Base-by-base conservation (phyloP, 2,797 vertebrate genomes). In the Catharus ustulatus region DNA sequence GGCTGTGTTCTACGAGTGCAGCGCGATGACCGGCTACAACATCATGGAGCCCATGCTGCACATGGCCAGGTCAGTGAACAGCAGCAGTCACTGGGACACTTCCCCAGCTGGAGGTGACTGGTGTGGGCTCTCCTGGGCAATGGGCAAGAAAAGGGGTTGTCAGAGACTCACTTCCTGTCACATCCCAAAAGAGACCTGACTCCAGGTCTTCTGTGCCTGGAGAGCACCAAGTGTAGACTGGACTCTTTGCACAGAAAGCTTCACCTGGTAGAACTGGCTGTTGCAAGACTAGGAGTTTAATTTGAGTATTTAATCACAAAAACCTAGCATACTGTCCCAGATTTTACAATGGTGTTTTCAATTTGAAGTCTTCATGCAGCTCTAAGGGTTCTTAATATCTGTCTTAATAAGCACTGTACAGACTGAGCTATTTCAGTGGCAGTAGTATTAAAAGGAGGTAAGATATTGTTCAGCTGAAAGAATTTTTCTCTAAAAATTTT, bases 1-100 rank as follows among this genome's bases (percentile, higher is more conserved):
- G 72, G 98, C 98, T 86, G 93, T 98, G 82, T 98, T 99, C 97
- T 98, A 98, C 2, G 98, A 99, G 97, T 99, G 98, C 97, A 98
- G 98, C 0, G 98, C 97, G 2, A 97, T 97, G 96, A 98, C 94
- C 63, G 98, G 98, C 72, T 85, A 88, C 42, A 98, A 98, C 93
- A 90, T 98, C 79, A 92, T 96, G 74, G 97, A 98, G 83, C 95
- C 98, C 81, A 98, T 98, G 98, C 96, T 94, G 68, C 97, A 97
- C 71, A 97, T 99, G 96, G 98, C 98, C 85, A 96, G 97, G 98
- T 98, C 96, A 85, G 97, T 84, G 58, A 51, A 55, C 10, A 64
- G 11, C 6, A 84, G 3, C 23, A 11, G 30, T 14, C 55, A 24
- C 27, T 23, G 45, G 38, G 34, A 3, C 24, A 7, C 24, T 27